Percentiles rank a stretch among this genome's conserved stretches.
phyloP scores from a whole-genome alignment of 2,888 invertebrate species.

The Nezara viridula region DNA sequence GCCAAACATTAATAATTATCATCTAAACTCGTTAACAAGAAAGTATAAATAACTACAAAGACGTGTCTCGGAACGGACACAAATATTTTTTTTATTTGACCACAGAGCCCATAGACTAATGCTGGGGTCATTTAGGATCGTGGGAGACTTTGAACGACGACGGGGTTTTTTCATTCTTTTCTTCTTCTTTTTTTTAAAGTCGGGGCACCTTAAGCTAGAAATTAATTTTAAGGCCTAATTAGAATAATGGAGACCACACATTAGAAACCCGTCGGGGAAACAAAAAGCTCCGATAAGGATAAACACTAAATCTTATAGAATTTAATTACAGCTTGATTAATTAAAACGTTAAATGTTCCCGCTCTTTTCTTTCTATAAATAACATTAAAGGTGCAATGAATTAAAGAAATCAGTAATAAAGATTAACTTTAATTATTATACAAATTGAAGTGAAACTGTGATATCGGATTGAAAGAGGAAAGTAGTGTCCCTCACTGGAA shows the following conservation, averaged over 20 bases:
- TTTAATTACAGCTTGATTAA: background rate
- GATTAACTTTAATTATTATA: too few relatives aligned
- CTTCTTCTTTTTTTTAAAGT: background rate
- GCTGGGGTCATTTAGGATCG: constrained; percentile 37
- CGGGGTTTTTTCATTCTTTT: background rate
- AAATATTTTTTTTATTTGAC: constrained; percentile 26
- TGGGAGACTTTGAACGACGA: constrained; percentile 15
- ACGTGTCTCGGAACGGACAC: background rate
- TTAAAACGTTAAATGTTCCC: background rate
- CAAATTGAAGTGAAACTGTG: too few relatives aligned
- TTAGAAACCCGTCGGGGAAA: constrained; percentile 24
- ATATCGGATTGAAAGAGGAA: too few relatives aligned
- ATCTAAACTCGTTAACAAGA: background rate
- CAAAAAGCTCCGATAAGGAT: background rate
- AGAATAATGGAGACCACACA: constrained; percentile 49
- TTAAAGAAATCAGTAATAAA: too few relatives aligned
- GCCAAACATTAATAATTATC: too few relatives aligned
- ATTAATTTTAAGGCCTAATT: constrained; percentile 43
- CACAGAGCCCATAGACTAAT: constrained; percentile 18
- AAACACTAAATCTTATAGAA: background rate
- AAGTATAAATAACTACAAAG: background rate
- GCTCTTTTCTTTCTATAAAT: background rate
- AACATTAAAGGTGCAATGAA: too few relatives aligned
- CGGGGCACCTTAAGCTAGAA: constrained; percentile 46
- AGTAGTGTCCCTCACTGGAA: too few relatives aligned